phyloP scores from a whole-genome alignment of 2,888 invertebrate genomes.

The Temnothorax rugatulus region DNA sequence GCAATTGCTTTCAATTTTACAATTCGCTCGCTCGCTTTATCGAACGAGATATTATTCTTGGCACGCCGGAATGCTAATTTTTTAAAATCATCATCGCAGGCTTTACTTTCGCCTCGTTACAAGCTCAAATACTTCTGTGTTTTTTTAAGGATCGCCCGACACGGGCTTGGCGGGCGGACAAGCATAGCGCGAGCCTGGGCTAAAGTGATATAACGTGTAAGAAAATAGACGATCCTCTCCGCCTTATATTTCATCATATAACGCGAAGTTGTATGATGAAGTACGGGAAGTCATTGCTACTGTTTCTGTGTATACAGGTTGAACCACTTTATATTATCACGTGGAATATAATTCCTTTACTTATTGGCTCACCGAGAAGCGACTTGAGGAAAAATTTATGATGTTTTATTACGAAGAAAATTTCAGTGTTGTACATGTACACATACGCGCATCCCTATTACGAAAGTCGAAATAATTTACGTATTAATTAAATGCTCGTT shows the following conservation, averaged over 20 bases:
- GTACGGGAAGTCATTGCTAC: constrained; percentile 38
- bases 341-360: constrained; percentile 49
- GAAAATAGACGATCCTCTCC: constrained; percentile 41
- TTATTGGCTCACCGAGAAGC: neutral
- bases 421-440: neutral
- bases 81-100: constrained; percentile 30
- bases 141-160: constrained; percentile 52
- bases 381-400: neutral
- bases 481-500: neutral
- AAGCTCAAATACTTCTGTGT: constrained; percentile 51
- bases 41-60: constrained; percentile 8
- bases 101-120: constrained; percentile 48
- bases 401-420: neutral
- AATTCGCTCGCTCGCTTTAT: constrained; percentile 30
- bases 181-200: neutral
- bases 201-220: constrained; percentile 58
- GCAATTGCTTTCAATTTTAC: constrained; percentile 45
- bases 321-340: constrained; percentile 43
- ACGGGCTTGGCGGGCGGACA: constrained; percentile 23
- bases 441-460: neutral
- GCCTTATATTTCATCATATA: constrained; percentile 53
- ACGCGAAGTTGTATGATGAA: constrained; percentile 46
- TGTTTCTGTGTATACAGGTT: constrained; percentile 31
- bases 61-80: constrained; percentile 29
- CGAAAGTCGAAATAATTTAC: neutral